Conservation (phyloP, 2,113 vertebrate species). For the Polypterus senegalus region DNA sequence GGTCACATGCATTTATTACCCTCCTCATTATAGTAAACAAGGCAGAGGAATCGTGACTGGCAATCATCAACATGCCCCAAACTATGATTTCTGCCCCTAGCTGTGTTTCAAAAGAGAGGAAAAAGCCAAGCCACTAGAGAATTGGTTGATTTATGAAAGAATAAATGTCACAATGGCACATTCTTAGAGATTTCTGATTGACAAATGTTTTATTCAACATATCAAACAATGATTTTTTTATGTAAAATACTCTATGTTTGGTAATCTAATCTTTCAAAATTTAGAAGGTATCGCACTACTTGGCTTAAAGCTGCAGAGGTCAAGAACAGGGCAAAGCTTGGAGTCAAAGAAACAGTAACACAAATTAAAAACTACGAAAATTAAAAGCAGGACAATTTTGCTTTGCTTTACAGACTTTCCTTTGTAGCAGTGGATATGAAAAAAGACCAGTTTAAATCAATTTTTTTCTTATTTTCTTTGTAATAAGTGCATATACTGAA, state of each 20-base stretch:
- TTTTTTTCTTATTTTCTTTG: too few species aligned
- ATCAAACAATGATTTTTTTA: conserved; percentile 73
- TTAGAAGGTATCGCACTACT: background rate
- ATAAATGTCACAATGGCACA: conserved; percentile 79
- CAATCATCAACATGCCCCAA: conserved; percentile 72
- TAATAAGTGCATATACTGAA: too few species aligned
- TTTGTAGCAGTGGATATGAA: too few species aligned
- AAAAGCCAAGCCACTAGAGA: conserved; percentile 69
- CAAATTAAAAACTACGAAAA: too few species aligned
- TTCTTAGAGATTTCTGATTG: conserved; percentile 74
- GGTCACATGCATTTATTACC: conserved; percentile 78
- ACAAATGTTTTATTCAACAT: conserved; percentile 86
- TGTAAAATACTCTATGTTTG: conserved; percentile 60
- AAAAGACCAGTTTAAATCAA: too few species aligned
- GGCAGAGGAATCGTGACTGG: conserved; percentile 66
- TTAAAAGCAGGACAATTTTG: too few species aligned
- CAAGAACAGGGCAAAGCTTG: background rate
- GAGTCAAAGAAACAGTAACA: background rate
- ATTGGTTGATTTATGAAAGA: conserved; percentile 66
- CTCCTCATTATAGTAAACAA: conserved; percentile 77
- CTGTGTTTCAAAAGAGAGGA: conserved; percentile 67
- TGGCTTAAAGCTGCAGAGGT: background rate
- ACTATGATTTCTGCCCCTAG: conserved; percentile 67
- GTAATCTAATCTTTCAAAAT: conserved; percentile 34
- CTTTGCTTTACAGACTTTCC: too few species aligned